These are phyloP conservation scores for Laterallus jamaicensis DNA, from an alignment of 2,113 vertebrate genomes.

Conservation along the genomic window DNA sequence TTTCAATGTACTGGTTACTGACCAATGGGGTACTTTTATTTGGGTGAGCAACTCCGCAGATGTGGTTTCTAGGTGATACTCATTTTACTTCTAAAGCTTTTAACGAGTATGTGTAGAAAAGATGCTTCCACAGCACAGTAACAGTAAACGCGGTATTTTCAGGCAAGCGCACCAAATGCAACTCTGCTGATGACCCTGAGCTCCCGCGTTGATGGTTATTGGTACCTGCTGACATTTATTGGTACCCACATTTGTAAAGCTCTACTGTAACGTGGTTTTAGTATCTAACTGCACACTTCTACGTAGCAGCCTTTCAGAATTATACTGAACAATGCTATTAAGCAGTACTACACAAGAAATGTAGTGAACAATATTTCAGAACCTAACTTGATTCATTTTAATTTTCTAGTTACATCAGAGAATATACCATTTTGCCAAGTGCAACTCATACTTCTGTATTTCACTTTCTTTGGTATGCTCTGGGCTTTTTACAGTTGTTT, in stretches of 20 bases:
- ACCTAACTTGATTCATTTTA: constrained; percentile 27
- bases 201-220: background rate
- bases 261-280: constrained; percentile 17
- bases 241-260: constrained; percentile 1
- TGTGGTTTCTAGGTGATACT: constrained; percentile 8
- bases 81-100: constrained; percentile 29
- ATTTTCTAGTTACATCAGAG: constrained; percentile 25
- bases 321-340: background rate
- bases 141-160: constrained; percentile 54
- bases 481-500: background rate
- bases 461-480: constrained; percentile 18
- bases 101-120: background rate
- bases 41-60: background rate
- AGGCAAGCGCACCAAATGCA: constrained; percentile 47
- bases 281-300: constrained; percentile 11
- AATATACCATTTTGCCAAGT: constrained; percentile 39
- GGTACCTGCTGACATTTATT: background rate
- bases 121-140: constrained; percentile 17
- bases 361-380: constrained; percentile 19
- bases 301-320: background rate
- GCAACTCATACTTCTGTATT: constrained; percentile 17
- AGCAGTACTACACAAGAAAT: constrained; percentile 51
- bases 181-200: constrained; percentile 22
- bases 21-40: background rate
- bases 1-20: background rate